A percentile compares a stretch with the other conserved stretches of the same genome.
Evolutionary conservation across 2,797 vertebrate species (phyloP).

Genomic region (Vespertilio murinus): DNA sequence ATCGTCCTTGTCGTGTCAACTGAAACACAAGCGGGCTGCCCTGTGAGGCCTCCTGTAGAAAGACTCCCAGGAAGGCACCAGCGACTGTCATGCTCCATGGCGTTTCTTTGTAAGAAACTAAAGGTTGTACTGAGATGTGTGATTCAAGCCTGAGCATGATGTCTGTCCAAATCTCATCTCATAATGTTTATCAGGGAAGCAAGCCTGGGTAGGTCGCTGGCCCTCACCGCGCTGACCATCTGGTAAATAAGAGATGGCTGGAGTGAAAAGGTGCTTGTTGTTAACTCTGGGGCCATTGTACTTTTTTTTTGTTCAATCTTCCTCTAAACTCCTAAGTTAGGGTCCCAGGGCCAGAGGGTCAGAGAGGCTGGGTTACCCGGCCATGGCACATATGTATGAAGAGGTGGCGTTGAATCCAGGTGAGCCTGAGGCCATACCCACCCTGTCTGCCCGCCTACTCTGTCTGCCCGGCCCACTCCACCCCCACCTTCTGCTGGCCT

Average conservation of each 20-base stretch:
- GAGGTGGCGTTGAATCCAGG: background rate
- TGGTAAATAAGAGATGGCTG: background rate
- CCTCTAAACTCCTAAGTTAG: background rate
- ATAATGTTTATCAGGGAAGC: background rate
- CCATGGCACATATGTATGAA: fast-evolving
- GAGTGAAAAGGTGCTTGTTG: too few relatives aligned
- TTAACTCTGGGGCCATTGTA: background rate
- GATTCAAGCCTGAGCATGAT: background rate
- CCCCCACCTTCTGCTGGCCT: background rate
- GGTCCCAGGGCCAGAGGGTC: background rate
- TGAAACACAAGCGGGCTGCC: background rate
- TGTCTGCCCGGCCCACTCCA: too few relatives aligned
- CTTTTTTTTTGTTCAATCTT: background rate
- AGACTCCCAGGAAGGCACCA: background rate
- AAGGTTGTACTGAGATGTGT: background rate
- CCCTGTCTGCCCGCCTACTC: background rate
- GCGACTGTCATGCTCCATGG: too few relatives aligned
- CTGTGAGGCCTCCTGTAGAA: fast-evolving
- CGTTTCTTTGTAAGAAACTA: background rate
- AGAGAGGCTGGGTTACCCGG: background rate
- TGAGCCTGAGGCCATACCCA: background rate
- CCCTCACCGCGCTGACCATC: background rate
- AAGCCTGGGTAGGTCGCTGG: background rate
- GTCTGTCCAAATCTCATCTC: background rate
- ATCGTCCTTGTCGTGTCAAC: fast-evolving